Conservation (phyloP, 2,797 vertebrate genomes). For the Chaunax sp. region DNA sequence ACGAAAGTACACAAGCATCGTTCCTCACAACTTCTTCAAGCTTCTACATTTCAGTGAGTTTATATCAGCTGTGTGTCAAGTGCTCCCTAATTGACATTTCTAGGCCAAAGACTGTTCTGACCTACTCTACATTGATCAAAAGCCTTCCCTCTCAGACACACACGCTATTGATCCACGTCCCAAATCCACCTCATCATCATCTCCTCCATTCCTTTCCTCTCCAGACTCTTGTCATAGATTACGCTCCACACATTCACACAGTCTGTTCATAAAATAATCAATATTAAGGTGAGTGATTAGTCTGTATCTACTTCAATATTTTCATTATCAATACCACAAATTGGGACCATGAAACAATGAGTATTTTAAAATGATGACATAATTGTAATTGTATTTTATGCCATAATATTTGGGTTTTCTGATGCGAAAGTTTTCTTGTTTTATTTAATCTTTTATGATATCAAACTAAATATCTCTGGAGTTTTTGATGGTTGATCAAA, state of each 20-base stretch:
- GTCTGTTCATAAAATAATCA: no score
- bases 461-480: no score
- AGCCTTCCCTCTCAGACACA: slow-evolving; percentile 17
- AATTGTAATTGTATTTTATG: no score
- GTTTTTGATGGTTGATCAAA: no score
- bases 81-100: slow-evolving; percentile 21
- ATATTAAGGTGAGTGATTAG: no score
- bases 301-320: no score
- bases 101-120: slow-evolving; percentile 26
- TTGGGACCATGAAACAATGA: no score
- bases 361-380: no score
- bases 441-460: no score
- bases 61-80: slow-evolving; percentile 10
- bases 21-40: slow-evolving; percentile 4
- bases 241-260: not conserved
- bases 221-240: not conserved
- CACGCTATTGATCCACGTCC: slow-evolving; percentile 26
- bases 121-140: slow-evolving; percentile 39
- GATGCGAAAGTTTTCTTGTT: no score
- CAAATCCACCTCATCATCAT: slow-evolving; percentile 5
- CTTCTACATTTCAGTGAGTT: slow-evolving; percentile 4
- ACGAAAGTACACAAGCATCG: not conserved
- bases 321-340: no score
- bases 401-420: no score
- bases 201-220: not conserved